Conservation (phyloP, 1,140 invertebrate species). For the Hycleus cichorii region DNA sequence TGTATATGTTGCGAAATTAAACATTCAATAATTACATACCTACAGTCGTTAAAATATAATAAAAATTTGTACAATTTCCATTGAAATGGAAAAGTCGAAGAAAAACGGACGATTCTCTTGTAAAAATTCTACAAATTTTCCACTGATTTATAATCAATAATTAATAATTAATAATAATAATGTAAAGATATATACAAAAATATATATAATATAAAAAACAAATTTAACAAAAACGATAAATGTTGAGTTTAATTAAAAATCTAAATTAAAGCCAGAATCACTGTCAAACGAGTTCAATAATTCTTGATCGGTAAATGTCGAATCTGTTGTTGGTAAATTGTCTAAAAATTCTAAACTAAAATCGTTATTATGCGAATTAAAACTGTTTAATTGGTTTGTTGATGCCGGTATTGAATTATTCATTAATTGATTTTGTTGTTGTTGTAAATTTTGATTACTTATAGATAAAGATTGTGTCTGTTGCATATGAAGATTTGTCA, state of each 20-base stretch:
- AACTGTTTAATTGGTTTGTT: constrained; percentile 44
- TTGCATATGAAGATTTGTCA: constrained; percentile 57
- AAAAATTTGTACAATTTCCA: neutral
- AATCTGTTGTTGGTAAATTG: constrained; percentile 61
- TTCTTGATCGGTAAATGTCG: constrained; percentile 68
- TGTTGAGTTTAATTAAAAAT: constrained; percentile 30
- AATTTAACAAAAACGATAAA: constrained; percentile 14
- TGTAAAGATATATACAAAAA: constrained; percentile 11
- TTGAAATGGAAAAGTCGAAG: neutral
- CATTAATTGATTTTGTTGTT: constrained; percentile 31
- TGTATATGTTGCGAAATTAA: constrained; percentile 6
- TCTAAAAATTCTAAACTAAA: constrained; percentile 76
- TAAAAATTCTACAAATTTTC: neutral
- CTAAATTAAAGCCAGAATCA: constrained; percentile 47
- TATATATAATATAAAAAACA: constrained; percentile 19
- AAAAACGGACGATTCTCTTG: neutral
- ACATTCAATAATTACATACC: constrained; percentile 2
- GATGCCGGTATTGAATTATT: constrained; percentile 23
- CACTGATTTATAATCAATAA: neutral
- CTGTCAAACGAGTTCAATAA: constrained; percentile 62
- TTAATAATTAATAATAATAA: neutral
- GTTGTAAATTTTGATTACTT: constrained; percentile 38
- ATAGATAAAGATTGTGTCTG: constrained; percentile 57
- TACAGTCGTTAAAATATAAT: neutral
- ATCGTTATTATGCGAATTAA: constrained; percentile 49